Conservation (phyloP, 2,888 invertebrate species). For the Kuschelorhynchus macadamiae region DNA sequence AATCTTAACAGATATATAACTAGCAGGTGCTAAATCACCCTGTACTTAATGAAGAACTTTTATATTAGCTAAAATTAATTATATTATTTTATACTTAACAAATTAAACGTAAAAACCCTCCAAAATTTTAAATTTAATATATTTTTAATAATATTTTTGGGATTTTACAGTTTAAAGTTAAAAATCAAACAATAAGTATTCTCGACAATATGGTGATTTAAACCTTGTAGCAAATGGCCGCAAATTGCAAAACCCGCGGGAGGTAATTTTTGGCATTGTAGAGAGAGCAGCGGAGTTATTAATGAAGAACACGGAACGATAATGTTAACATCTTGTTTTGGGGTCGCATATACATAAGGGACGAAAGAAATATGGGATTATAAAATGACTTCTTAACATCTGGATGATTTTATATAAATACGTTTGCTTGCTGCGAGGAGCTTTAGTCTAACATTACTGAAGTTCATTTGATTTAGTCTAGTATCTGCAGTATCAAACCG, state of each 20-base stretch:
- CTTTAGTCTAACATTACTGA: no score
- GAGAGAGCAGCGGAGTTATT: constrained; percentile 35
- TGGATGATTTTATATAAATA: constrained; percentile 1
- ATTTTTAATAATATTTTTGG: no score
- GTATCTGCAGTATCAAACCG: no score
- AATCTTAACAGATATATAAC: no score
- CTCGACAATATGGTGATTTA: constrained; percentile 10
- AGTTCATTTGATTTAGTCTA: not conserved
- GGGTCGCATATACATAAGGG: constrained; percentile 25
- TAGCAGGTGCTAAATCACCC: no score
- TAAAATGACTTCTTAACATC: constrained; percentile 29
- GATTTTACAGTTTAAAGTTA: no score
- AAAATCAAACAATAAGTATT: constrained; percentile 9
- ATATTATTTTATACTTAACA: no score
- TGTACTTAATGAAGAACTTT: no score
- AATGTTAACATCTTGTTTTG: constrained; percentile 47
- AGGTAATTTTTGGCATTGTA: constrained; percentile 40
- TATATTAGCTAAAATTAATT: no score
- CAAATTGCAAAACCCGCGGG: constrained; percentile 36
- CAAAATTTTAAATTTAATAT: no score
- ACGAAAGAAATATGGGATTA: constrained; percentile 21
- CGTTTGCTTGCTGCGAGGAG: no score
- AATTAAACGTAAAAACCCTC: no score
- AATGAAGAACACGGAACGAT: constrained; percentile 41
- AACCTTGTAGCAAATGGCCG: constrained; percentile 23